Evolutionary conservation across 2,888 invertebrate species (phyloP).

Genomic region (Orthosia incerta): DNA sequence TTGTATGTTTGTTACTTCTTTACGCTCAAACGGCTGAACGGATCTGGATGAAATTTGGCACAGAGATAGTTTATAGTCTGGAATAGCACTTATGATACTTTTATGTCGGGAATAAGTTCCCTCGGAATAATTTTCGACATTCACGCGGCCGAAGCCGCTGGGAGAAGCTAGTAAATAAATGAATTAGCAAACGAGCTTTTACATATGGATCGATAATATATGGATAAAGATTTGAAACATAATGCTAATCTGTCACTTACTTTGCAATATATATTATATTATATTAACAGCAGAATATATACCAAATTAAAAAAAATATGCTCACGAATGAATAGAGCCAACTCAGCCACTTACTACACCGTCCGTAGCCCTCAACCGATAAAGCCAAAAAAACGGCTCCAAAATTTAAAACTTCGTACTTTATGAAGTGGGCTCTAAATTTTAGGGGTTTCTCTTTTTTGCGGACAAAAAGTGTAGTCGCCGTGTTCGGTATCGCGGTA

Average conservation of each 20-base stretch:
- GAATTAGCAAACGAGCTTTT: neutral
- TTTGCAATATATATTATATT: too few species aligned
- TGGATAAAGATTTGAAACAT: neutral
- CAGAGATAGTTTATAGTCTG: too few species aligned
- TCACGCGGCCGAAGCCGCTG: too few species aligned
- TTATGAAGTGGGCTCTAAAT: constrained; percentile 76
- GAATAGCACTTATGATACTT: too few species aligned
- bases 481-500: constrained; percentile 68
- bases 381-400: constrained; percentile 62
- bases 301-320: neutral
- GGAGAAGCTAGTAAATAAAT: too few species aligned
- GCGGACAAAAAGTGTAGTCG: constrained; percentile 67
- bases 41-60: too few species aligned
- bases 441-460: constrained; percentile 76
- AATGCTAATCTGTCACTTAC: too few species aligned
- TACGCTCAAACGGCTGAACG: too few species aligned
- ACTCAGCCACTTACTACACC: neutral
- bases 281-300: neutral
- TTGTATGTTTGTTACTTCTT: too few species aligned
- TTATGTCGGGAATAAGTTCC: too few species aligned
- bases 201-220: neutral
- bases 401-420: constrained; percentile 74
- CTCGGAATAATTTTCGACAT: too few species aligned
- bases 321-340: neutral
- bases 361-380: constrained; percentile 30